phyloP scores from a whole-genome alignment of 92 coral and sea anemone species.

The Actinernus sp. region DNA sequence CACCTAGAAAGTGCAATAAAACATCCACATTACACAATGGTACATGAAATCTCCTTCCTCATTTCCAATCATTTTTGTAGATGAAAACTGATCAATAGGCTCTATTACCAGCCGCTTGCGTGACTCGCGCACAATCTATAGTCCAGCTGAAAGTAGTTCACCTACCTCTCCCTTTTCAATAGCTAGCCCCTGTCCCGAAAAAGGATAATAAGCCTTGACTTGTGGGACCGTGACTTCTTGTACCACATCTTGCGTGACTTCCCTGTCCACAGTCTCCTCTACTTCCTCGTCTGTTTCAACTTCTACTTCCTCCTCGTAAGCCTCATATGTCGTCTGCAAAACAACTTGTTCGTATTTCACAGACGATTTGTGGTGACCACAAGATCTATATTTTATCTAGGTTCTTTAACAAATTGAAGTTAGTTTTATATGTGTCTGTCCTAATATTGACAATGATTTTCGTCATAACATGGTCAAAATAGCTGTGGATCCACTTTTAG shows the following conservation, averaged over 20 bases:
- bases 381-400: no score
- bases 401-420: no score
- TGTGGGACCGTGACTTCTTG: conserved; percentile 90
- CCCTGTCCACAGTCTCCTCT: conserved; percentile 87
- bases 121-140: neutral
- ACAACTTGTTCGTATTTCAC: no score
- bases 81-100: neutral
- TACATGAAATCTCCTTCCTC: neutral
- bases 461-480: no score
- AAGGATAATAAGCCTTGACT: conserved; percentile 83
- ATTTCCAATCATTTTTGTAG: neutral
- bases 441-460: no score
- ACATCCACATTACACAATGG: conserved; percentile 8
- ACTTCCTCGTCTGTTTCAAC: conserved; percentile 97
- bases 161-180: conserved; percentile 92
- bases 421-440: no score
- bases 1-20: conserved; percentile 52
- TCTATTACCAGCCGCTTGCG: neutral
- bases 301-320: conserved; percentile 86
- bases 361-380: no score
- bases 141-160: no score
- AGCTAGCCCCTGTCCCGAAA: conserved; percentile 84
- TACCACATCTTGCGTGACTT: conserved; percentile 82
- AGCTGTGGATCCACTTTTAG: no score
- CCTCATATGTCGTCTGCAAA: conserved; percentile 57